Conservation (phyloP, 2,113 vertebrate genomes). For the Bufo gargarizans region DNA sequence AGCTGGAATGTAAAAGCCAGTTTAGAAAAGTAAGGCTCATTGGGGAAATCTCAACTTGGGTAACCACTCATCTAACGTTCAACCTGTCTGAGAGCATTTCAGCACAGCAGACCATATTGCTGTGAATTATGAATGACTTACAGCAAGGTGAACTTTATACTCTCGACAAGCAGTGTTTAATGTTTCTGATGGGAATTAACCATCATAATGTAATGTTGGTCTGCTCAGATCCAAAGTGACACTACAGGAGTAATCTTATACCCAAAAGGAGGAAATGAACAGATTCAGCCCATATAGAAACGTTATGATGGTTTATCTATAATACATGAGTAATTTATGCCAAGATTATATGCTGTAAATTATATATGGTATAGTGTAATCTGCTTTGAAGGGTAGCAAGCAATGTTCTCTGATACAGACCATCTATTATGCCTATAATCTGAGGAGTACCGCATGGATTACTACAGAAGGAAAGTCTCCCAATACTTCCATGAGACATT, state of each 20-base stretch:
- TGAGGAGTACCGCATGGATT: not conserved
- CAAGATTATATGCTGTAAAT: not conserved
- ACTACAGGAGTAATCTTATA: not conserved
- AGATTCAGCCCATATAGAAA: not conserved
- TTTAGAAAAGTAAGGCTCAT: constrained; percentile 53
- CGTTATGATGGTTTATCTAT: constrained; percentile 12
- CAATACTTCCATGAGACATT: too few species aligned
- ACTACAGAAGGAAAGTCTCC: not conserved
- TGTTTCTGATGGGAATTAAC: constrained; percentile 60
- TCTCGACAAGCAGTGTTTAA: constrained; percentile 56
- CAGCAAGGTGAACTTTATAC: constrained; percentile 56
- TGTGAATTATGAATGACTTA: constrained; percentile 62
- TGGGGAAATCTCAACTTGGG: constrained; percentile 48
- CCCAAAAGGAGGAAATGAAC: not conserved
- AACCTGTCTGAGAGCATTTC: constrained; percentile 57
- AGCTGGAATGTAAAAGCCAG: constrained; percentile 32
- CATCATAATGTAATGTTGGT: constrained; percentile 14
- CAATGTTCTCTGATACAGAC: not conserved
- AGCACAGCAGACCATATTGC: constrained; percentile 52
- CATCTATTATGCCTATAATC: not conserved
- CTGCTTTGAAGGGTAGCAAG: not conserved
- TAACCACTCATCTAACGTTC: constrained; percentile 61
- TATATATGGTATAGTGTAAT: constrained; percentile 8
- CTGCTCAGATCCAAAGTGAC: constrained; percentile 8
- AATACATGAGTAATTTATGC: not conserved